Percentiles rank a stretch among this genome's conserved stretches.
Conservation (phyloP, 2,888 invertebrate genomes). For the Xestobium rufovillosum region DNA sequence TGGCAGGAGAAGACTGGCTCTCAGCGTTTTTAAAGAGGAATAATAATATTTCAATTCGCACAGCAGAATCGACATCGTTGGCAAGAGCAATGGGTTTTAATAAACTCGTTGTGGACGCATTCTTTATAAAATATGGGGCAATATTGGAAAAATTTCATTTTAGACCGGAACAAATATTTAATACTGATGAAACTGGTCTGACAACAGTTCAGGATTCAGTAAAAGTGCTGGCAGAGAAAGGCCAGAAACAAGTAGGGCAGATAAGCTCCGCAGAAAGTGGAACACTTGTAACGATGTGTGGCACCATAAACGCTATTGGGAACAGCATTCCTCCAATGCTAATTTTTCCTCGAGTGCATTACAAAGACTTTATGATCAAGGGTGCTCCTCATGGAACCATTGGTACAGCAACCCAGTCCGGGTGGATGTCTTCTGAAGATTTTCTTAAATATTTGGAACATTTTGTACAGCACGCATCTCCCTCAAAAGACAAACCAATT, state of each 20-base stretch:
- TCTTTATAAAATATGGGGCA: conserved; percentile 15
- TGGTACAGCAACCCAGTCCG: conserved; percentile 9
- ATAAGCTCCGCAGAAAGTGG: conserved; percentile 28
- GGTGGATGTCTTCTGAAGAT: conserved; percentile 11
- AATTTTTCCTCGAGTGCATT: conserved; percentile 11
- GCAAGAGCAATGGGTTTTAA: conserved; percentile 10
- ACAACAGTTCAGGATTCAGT: conserved; percentile 28
- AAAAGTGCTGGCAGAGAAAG: conserved; percentile 28
- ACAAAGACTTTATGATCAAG: conserved; percentile 12
- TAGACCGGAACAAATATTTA: conserved; percentile 24
- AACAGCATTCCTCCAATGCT: conserved; percentile 9
- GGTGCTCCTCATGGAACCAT: conserved; percentile 13
- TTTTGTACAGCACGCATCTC: conserved; percentile 20
- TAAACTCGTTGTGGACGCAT: conserved; percentile 8
- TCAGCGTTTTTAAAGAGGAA: conserved; percentile 8
- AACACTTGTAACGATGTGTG: conserved; percentile 20
- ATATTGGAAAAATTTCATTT: conserved; percentile 13
- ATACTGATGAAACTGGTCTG: conserved; percentile 29
- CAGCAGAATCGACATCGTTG: conserved; percentile 8
- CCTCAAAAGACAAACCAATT: conserved; percentile 27
- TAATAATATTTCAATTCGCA: conserved; percentile 5
- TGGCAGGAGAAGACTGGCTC: conserved; percentile 3
- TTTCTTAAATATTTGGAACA: conserved; percentile 20
- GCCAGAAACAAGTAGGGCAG: conserved; percentile 27
- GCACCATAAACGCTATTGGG: conserved; percentile 11